Evolutionary conservation across 2,113 vertebrate species (phyloP).

Genomic region (Morone chrysops): DNA sequence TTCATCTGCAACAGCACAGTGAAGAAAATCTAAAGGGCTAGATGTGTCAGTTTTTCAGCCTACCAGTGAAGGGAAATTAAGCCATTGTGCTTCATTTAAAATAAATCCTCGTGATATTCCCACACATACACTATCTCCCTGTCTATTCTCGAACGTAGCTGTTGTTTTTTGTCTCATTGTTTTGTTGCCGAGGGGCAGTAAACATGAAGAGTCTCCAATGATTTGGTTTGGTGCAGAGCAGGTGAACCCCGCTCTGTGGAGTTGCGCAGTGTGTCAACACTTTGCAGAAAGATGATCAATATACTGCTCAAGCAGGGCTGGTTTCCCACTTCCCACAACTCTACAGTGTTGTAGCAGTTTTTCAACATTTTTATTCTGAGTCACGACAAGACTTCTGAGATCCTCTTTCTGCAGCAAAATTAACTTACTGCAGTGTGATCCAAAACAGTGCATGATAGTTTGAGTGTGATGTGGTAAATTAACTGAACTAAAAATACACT

Average conservation of each 20-base stretch:
- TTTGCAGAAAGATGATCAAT: constrained; percentile 80
- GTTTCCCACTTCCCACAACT: constrained; percentile 43
- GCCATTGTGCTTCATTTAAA: constrained; percentile 60
- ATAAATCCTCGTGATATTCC: constrained; percentile 43
- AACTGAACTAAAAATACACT: not conserved
- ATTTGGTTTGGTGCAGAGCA: constrained; percentile 68
- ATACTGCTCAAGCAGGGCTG: constrained; percentile 57
- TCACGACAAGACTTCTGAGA: constrained; percentile 56
- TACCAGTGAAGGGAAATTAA: constrained; percentile 50
- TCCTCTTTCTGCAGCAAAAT: constrained; percentile 45
- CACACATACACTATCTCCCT: constrained; percentile 2
- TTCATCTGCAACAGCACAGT: constrained; percentile 72
- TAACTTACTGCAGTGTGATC: constrained; percentile 31
- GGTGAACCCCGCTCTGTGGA: constrained; percentile 73
- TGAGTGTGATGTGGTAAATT: not conserved
- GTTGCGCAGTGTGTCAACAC: constrained; percentile 72
- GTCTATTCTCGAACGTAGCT: constrained; percentile 17
- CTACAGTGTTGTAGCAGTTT: constrained; percentile 30
- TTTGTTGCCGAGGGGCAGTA: constrained; percentile 74
- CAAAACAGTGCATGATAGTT: constrained; percentile 17
- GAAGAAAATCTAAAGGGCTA: constrained; percentile 59
- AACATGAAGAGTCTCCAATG: constrained; percentile 73
- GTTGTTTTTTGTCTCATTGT: constrained; percentile 51
- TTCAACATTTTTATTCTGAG: constrained; percentile 45
- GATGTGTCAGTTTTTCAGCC: constrained; percentile 59